These are phyloP conservation scores for Luperina testacea DNA, from an alignment of 2,888 invertebrate genomes.

Conservation along the genomic window DNA sequence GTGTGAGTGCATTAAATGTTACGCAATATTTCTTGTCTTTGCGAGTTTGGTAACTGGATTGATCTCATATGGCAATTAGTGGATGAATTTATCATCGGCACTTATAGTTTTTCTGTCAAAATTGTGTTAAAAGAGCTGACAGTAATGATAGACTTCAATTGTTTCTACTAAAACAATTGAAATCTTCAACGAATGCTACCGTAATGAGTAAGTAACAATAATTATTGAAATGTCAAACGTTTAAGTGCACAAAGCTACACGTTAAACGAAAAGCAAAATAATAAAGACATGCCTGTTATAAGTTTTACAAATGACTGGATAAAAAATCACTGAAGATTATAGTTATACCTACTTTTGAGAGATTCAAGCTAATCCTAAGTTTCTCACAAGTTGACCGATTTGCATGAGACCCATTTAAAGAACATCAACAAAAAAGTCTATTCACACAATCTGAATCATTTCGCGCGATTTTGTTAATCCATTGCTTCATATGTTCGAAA, in stretches of 20 bases:
- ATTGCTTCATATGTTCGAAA: not conserved
- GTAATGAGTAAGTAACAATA: constrained; percentile 1
- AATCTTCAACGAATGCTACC: not conserved
- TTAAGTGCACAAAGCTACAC: not conserved
- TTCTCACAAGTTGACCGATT: no score
- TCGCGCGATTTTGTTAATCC: not conserved
- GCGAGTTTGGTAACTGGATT: constrained; percentile 49
- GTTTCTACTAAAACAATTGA: not conserved
- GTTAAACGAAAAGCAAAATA: not conserved
- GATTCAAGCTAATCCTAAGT: not conserved
- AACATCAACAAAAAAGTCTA: no score
- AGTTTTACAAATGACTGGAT: not conserved
- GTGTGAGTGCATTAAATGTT: constrained; percentile 66
- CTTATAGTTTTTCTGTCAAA: constrained; percentile 42
- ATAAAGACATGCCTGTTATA: not conserved
- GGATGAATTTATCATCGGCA: constrained; percentile 36
- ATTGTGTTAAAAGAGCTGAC: constrained; percentile 35
- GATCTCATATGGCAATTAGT: constrained; percentile 40
- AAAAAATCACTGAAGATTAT: not conserved
- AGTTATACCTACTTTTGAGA: not conserved
- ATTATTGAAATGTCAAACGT: constrained; percentile 11
- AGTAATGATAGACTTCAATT: constrained; percentile 18
- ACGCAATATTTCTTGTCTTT: constrained; percentile 63
- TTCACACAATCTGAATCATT: not conserved
- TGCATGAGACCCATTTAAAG: no score